Percentiles rank a stretch among this genome's conserved stretches.
Evolutionary conservation across 2,888 invertebrate genomes (phyloP).

Genomic region (Physocephala rufipes): DNA sequence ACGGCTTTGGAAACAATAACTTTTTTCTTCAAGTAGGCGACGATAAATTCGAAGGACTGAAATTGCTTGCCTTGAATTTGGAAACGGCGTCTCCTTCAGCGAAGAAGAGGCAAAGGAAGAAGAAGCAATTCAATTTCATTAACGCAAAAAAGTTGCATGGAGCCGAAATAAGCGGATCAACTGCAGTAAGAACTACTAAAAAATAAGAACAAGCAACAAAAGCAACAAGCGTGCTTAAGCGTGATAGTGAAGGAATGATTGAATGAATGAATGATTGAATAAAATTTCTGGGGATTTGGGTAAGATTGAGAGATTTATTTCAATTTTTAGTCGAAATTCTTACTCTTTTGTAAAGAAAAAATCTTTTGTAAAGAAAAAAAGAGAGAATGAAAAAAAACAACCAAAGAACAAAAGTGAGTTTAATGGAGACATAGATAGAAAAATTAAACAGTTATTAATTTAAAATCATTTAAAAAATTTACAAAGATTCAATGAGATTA

Average conservation of each 20-base stretch:
- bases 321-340: neutral
- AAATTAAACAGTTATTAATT: neutral
- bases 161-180: constrained; percentile 34
- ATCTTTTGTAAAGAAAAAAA: constrained; percentile 9
- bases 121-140: constrained; percentile 36
- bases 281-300: constrained; percentile 27
- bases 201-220: neutral
- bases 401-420: neutral
- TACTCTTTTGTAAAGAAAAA: neutral
- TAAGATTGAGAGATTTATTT: constrained; percentile 27
- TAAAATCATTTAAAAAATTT: neutral
- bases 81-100: neutral
- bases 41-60: neutral
- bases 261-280: constrained; percentile 9
- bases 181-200: neutral
- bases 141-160: constrained; percentile 31
- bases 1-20: neutral
- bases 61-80: neutral
- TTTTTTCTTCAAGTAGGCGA: constrained; percentile 1
- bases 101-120: neutral
- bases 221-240: neutral
- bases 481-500: neutral
- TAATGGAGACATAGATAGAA: neutral
- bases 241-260: neutral
- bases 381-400: neutral